Percentiles rank a stretch among this genome's conserved stretches.
Evolutionary conservation across 2,797 vertebrate genomes (phyloP).

Genomic region (Alcedo atthis): DNA sequence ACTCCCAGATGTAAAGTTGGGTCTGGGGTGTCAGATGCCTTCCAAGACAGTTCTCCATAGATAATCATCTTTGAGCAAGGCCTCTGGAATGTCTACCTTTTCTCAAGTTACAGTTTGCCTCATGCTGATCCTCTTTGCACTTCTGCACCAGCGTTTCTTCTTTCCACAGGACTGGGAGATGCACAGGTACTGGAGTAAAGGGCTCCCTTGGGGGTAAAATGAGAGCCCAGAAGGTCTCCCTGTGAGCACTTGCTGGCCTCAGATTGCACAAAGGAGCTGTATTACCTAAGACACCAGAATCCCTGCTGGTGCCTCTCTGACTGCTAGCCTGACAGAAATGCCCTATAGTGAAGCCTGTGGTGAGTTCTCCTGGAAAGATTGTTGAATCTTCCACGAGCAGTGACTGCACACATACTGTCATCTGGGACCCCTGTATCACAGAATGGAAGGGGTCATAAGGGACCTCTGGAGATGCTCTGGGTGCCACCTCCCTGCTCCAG

Average conservation of each 20-base stretch:
- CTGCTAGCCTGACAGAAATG: not conserved
- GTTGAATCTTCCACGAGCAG: not conserved
- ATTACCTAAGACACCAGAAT: not conserved
- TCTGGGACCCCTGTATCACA: not conserved
- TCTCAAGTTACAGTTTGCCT: not conserved
- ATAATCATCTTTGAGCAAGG: not conserved
- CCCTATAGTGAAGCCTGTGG: accelerated
- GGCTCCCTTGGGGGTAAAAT: not conserved
- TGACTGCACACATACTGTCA: not conserved
- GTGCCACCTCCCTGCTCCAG: not conserved
- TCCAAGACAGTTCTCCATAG: accelerated
- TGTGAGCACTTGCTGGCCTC: not conserved
- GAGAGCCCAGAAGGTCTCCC: not conserved
- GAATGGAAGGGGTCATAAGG: not conserved
- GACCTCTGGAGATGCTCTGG: too few species aligned
- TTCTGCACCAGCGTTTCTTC: not conserved
- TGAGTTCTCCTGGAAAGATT: not conserved
- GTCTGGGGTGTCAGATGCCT: not conserved
- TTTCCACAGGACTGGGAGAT: not conserved
- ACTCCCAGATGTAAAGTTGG: not conserved
- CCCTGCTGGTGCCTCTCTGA: not conserved
- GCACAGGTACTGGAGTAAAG: not conserved
- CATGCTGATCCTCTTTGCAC: not conserved
- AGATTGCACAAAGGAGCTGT: not conserved
- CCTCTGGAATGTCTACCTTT: not conserved